Conservation (phyloP, 2,797 vertebrate species). For the Heteromormyrus szaboi region DNA sequence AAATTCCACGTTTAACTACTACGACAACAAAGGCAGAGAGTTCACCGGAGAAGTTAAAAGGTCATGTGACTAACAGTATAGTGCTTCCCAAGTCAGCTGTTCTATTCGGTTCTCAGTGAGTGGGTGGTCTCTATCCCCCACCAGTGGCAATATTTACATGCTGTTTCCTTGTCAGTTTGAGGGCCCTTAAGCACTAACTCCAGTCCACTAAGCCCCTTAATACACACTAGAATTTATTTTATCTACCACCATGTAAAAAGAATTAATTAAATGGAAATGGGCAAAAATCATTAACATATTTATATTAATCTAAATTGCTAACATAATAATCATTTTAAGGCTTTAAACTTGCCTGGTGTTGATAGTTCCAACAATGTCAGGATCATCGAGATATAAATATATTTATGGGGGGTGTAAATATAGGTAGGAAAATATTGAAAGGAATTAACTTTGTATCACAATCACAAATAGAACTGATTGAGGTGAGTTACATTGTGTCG, state of each 20-base stretch:
- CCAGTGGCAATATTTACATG: not conserved
- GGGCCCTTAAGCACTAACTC: not conserved
- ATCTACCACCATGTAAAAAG: not conserved
- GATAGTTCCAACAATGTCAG: not conserved
- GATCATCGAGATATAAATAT: not conserved
- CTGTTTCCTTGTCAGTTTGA: not conserved
- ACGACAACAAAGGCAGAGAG: not conserved
- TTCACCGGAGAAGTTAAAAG: slow-evolving; percentile 8
- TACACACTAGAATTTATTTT: not conserved
- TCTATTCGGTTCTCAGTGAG: slow-evolving; percentile 1
- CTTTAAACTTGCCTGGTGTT: not conserved
- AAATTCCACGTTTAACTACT: slow-evolving; percentile 5
- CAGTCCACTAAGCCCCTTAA: not conserved
- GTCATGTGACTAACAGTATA: slow-evolving; percentile 14
- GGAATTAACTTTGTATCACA: not conserved
- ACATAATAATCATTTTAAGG: not conserved
- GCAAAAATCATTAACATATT: not conserved
- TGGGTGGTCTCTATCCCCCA: slow-evolving; percentile 15
- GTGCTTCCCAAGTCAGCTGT: slow-evolving; percentile 4
- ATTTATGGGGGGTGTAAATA: not conserved
- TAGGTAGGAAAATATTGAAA: not conserved
- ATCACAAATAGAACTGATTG: not conserved
- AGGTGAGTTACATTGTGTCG: not conserved
- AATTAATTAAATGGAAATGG: not conserved
- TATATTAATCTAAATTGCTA: not conserved